Percentiles rank a stretch among this genome's conserved stretches.
phyloP scores from a whole-genome alignment of 2,113 vertebrate species.

The Zosterops pallidus region DNA sequence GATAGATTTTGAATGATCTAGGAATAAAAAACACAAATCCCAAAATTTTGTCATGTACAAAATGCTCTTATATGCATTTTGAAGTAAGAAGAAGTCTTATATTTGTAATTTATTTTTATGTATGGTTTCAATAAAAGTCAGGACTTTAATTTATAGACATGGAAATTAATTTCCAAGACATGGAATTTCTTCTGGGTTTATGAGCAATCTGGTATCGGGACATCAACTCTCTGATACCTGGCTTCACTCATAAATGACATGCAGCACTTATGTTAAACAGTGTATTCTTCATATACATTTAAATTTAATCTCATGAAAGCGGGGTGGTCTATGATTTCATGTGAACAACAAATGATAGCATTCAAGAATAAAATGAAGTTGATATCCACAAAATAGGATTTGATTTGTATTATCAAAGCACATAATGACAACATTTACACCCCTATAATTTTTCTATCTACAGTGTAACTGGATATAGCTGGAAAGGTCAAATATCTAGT shows the following conservation, averaged over 20 bases:
- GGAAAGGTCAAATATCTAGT: constrained; percentile 42
- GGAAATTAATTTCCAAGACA: background rate
- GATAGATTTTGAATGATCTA: background rate
- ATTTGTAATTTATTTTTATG: background rate
- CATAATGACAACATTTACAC: background rate
- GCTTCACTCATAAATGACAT: background rate
- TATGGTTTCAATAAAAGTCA: background rate
- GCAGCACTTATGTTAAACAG: background rate
- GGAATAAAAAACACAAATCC: background rate
- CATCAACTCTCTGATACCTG: background rate
- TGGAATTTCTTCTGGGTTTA: background rate
- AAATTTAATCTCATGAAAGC: background rate
- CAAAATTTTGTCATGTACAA: background rate
- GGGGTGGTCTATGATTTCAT: background rate
- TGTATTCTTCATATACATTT: background rate
- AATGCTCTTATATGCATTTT: rapidly evolving
- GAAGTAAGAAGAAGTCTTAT: background rate
- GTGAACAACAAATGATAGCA: background rate
- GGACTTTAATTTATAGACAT: background rate
- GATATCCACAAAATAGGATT: background rate
- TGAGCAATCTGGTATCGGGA: background rate
- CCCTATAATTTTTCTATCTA: background rate
- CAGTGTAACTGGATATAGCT: background rate
- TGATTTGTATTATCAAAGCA: background rate
- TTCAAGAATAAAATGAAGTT: background rate